These are phyloP conservation scores for Halcyon smyrnensis DNA, from an alignment of 2,797 vertebrate species.

Conservation along the genomic window DNA sequence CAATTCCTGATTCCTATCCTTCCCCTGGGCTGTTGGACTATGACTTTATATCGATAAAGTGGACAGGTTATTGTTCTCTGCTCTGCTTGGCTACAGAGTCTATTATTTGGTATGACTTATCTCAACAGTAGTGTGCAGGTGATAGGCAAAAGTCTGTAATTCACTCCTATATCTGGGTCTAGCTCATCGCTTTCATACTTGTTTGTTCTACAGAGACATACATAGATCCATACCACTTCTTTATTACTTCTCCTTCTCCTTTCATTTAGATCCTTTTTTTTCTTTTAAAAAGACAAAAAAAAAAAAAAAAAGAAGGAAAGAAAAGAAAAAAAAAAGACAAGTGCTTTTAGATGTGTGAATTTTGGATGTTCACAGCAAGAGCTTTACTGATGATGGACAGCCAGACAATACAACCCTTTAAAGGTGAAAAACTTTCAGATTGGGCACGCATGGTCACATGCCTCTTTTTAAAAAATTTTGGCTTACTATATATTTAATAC, in stretches of 20 bases:
- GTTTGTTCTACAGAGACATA: neutral
- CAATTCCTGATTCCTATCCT: neutral
- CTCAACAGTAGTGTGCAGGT: neutral
- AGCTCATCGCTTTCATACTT: neutral
- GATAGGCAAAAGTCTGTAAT: neutral
- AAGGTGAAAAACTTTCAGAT: neutral
- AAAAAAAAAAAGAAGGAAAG: neutral
- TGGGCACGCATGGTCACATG: neutral
- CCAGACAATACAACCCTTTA: neutral
- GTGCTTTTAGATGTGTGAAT: neutral
- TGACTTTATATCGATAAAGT: conserved; percentile 10
- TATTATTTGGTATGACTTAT: neutral
- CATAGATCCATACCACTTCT: neutral
- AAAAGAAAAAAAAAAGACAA: neutral
- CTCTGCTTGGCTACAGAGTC: neutral
- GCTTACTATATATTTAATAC: neutral
- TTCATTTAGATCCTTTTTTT: neutral
- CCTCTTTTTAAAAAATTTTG: neutral
- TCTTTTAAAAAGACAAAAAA: neutral
- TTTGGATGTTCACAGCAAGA: neutral
- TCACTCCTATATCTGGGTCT: neutral
- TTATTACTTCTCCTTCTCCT: neutral
- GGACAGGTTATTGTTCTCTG: conserved; percentile 23
- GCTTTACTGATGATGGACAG: neutral
- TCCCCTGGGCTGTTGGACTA: neutral